These are phyloP conservation scores for Synanthedon vespiformis DNA, from an alignment of 2,888 invertebrate species.

Conservation along the genomic window DNA sequence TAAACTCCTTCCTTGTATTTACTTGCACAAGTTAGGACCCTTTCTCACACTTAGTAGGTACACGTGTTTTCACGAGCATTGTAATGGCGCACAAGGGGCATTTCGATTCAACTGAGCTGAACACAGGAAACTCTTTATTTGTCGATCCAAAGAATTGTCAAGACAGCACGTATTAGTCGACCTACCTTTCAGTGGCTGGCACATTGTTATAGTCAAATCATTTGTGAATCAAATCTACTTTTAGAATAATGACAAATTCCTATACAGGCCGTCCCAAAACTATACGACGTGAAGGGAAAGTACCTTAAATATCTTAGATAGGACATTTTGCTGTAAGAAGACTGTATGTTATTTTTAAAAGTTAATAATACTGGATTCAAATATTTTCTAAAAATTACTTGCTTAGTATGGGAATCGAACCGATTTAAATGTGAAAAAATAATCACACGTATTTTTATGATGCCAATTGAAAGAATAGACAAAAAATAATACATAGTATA, in stretches of 20 bases:
- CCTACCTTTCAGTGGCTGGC: constrained; percentile 2
- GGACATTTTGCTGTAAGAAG: no score
- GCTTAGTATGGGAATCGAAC: no score
- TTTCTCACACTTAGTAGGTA: constrained; percentile 12
- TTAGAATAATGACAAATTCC: not conserved
- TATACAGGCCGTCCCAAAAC: no score
- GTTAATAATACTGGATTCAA: no score
- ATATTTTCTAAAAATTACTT: no score
- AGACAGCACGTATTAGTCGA: constrained; percentile 36
- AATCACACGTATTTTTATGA: no score
- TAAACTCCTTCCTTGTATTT: not conserved
- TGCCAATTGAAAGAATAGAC: no score
- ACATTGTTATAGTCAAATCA: not conserved
- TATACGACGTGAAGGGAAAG: no score
- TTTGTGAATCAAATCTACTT: not conserved
- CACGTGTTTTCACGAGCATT: constrained; percentile 39
- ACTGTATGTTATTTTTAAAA: no score
- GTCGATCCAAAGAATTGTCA: constrained; percentile 34
- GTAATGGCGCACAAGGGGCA: constrained; percentile 31
- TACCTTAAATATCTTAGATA: no score
- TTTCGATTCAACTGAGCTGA: constrained; percentile 38
- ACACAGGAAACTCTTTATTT: constrained; percentile 62
- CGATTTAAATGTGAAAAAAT: no score
- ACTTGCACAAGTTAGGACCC: not conserved
- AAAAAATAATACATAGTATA: no score